Evolutionary conservation across 2,888 invertebrate species (phyloP), one percentile per base, ranked within the genome.

Genomic region (Lycophotia porphyrea): DNA sequence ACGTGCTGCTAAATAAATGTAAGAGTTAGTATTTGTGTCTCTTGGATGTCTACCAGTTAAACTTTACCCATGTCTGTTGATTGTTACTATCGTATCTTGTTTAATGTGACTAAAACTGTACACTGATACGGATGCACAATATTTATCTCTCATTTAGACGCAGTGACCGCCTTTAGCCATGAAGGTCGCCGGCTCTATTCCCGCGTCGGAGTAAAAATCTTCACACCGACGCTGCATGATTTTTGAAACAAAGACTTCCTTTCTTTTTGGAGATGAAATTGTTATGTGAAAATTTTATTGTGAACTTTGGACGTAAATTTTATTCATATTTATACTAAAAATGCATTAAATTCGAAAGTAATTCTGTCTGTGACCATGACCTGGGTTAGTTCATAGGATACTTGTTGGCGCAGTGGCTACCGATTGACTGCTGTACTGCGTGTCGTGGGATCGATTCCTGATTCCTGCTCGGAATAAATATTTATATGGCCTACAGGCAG

Each of bases 171-270:
- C 52, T 83, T 42, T 44, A 21, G 44, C 24, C 21, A 27, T 87
- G 81, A 87, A 85, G 85, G 85, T 79, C 85, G 67, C 55, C 55
- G 13, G 87, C 81, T 77, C 77, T 84, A 74, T 78, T 79, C 78
- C 81, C 84, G 80, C 74, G 44, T 36, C 64, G 55, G 63, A 58
- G 60, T 68, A n/a, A 71, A 76, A 76, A 65, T 79, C 31, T 64
- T n/a, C 80, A 80, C 80, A 63, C 55, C 8, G n/a, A 36, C 18
- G 7, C 47, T 47, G 84, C 80, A 79, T 83, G 80, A 18, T 78
- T 44, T 24, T 47, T 55, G 42, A 42, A 64, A 84, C 80, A 84
- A 81, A 84, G 84, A 80, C 44, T 47, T 63, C 27, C 2, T n/a
- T 74, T 27, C 21, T 39, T 49, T 76, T 42, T 49, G 7, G 34